Conservation (phyloP, 1,140 invertebrate species). For the Radopholus similis region DNA sequence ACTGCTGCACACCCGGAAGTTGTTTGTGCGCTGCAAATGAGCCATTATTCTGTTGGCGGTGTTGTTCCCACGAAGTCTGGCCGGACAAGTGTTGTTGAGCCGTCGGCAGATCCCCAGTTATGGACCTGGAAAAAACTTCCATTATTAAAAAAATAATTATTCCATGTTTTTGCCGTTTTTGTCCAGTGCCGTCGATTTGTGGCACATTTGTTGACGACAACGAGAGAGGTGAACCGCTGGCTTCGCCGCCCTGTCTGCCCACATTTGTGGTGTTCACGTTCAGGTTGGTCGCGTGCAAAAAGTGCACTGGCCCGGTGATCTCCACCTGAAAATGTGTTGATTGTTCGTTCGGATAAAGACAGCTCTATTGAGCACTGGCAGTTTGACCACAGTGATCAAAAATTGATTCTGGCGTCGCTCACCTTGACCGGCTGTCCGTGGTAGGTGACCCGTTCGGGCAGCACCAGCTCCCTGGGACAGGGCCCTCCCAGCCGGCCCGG, state of each 20-base stretch:
- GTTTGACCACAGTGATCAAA: too few relatives aligned
- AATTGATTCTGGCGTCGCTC: not conserved
- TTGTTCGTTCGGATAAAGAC: not conserved
- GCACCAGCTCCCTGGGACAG: not conserved
- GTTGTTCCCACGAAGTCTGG: too few relatives aligned
- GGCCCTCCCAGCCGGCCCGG: not conserved
- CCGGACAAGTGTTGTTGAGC: too few relatives aligned
- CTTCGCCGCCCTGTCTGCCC: not conserved
- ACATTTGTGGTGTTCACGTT: too few relatives aligned
- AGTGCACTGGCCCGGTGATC: constrained; percentile 18
- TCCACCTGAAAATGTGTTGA: constrained; percentile 1
- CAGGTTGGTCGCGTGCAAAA: constrained; percentile 12
- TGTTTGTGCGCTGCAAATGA: too few relatives aligned
- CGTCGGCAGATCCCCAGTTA: too few relatives aligned
- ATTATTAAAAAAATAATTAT: not conserved
- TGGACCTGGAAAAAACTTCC: too few relatives aligned
- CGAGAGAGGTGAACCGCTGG: not conserved
- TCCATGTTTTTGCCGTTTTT: not conserved
- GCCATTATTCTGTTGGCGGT: too few relatives aligned
- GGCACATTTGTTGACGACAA: not conserved
- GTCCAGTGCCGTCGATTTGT: not conserved
- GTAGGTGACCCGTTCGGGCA: not conserved
- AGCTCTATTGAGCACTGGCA: too few relatives aligned
- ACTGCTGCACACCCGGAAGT: too few relatives aligned
- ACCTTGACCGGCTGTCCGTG: not conserved